Base-by-base conservation (phyloP, 2,797 vertebrate species). In the Mycteria americana region DNA sequence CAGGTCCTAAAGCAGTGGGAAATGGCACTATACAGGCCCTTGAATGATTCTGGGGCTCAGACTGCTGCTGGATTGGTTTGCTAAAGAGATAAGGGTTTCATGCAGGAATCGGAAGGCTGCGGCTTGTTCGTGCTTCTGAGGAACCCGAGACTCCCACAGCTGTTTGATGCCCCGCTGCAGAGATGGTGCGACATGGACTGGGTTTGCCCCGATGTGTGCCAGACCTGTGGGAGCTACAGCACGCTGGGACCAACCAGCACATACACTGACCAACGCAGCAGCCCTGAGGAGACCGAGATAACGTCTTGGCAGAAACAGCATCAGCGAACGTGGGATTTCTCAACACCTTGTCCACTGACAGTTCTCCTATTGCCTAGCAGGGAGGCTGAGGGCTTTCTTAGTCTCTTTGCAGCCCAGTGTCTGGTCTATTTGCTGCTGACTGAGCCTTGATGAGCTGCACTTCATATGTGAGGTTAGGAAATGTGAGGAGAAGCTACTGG, bases 1-100 rank as follows among this genome's bases (percentile, higher is more conserved):
- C 93, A 92, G 93, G 95, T 92, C 91, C 77, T 76, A 63, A 86
- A 85, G 70, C 70, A 79, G 54, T 19, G 43, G 74, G 70, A 92
- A 84, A 73, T 22, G 39, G 69, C 30, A 43, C 27, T 51, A 1
- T 7, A 14, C 1, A 16, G 62, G 41, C 37, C 86, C 53, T 67
- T 1, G 5, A 6, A 16, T 31, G 54, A 73, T 65, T 78, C 74
- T 43, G 69, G 39, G 41, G 18, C 50, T 75, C 69, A 28, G 13
- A 14, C 10, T 62, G 83, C 62, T 80, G 69, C 79, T 85, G 73
- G 30, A 9, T n/a, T 73, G 24, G 6, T 84, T 93, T 88, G 76
- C 43, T 90, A 18, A 56, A 27, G 60, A 73, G 43, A 30, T 33
- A n/a, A 60, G 45, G 45, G 37, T 53, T 68, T 69, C 5, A 1